These are phyloP conservation scores for Leptoclinus maculatus DNA, from an alignment of 2,797 vertebrate genomes.

Conservation along the genomic window DNA sequence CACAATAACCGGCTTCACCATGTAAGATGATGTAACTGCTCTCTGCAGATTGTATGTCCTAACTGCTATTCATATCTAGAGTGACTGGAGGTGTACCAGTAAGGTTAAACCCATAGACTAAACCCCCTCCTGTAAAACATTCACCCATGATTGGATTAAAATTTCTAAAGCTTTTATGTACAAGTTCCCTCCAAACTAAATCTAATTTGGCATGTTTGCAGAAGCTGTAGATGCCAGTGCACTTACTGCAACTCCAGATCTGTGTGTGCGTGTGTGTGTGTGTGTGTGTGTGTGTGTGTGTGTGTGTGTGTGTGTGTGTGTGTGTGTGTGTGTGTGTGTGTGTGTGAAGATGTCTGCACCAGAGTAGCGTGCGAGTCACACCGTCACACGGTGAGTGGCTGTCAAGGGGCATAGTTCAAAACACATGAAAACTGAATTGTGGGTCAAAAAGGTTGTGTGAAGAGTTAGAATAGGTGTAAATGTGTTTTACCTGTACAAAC, in stretches of 20 bases:
- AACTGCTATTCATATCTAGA: constrained; percentile 3
- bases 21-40: constrained; percentile 31
- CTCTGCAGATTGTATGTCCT: constrained; percentile 25
- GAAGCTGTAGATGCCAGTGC: constrained; percentile 20
- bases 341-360: constrained; percentile 25
- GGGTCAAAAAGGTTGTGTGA: constrained; percentile 22
- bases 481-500: not conserved
- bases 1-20: constrained; percentile 25
- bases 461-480: not conserved
- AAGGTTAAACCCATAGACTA: constrained; percentile 4
- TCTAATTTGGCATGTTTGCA: constrained; percentile 19
- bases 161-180: constrained; percentile 1
- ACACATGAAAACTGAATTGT: constrained; percentile 4
- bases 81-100: not conserved
- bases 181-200: constrained; percentile 16
- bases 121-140: constrained; percentile 13
- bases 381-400: not conserved
- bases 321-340: constrained; percentile 9
- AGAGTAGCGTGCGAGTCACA: constrained; percentile 32
- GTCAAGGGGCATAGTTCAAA: constrained; percentile 17
- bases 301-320: too few relatives aligned
- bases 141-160: not conserved
- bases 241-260: constrained; percentile 25
- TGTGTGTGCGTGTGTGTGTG: constrained; percentile 18
- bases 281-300: too few relatives aligned